phyloP scores from a whole-genome alignment of 1,140 invertebrate species.

The Euborellia annulipes region DNA sequence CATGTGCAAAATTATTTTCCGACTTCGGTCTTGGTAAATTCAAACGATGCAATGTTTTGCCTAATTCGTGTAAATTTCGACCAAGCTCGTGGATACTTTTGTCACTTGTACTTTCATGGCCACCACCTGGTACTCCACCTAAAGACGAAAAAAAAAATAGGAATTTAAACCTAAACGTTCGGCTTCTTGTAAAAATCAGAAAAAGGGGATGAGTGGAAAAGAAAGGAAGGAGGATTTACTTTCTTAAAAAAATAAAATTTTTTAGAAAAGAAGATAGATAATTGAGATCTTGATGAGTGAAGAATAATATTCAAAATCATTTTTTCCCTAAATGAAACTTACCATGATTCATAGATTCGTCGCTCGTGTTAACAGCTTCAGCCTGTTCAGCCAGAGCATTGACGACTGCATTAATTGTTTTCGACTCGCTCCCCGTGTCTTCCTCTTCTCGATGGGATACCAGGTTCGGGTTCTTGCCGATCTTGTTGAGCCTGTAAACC shows the following conservation, averaged over 20 bases:
- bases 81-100: slow-evolving; percentile 21
- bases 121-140: neutral
- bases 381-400: slow-evolving; percentile 77
- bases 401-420: slow-evolving; percentile 80
- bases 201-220: too few species aligned
- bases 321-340: slow-evolving; percentile 19
- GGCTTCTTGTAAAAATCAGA: too few species aligned
- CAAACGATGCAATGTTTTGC: slow-evolving; percentile 45
- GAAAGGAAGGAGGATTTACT: too few species aligned
- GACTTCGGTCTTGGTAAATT: slow-evolving; percentile 61
- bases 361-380: slow-evolving; percentile 59
- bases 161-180: too few species aligned
- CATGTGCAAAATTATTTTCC: slow-evolving; percentile 62
- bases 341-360: slow-evolving; percentile 44
- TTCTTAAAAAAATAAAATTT: too few species aligned
- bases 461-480: slow-evolving; percentile 94
- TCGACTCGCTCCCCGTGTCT: slow-evolving; percentile 70
- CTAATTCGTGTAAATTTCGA: slow-evolving; percentile 22
- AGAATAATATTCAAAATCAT: too few species aligned
- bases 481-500: slow-evolving; percentile 74
- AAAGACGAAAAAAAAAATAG: too few species aligned
- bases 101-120: slow-evolving; percentile 6
- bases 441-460: slow-evolving; percentile 76
- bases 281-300: too few species aligned
- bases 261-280: too few species aligned